Conservation (phyloP, 92 coral and sea anemone genomes). For the Heliopora coerulea region DNA sequence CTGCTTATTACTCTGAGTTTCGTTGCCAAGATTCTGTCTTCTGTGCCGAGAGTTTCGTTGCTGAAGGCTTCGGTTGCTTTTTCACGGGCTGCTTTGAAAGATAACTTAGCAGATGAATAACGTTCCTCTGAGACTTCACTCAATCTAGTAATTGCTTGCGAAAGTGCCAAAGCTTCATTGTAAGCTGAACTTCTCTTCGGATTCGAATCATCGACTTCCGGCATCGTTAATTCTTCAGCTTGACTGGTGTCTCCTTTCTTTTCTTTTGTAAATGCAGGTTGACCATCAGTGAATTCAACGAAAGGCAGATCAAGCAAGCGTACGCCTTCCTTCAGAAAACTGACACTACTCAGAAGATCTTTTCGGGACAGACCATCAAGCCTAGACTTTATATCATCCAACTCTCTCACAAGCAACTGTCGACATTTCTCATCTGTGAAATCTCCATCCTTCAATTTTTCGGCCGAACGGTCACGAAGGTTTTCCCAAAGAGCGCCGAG, state of each 20-base stretch:
- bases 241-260: background rate
- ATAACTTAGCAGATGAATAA: conserved; percentile 12
- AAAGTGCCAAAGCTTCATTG: conserved; percentile 2
- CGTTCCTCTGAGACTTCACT: background rate
- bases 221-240: background rate
- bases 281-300: background rate
- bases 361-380: conserved; percentile 33
- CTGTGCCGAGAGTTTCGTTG: conserved; percentile 22
- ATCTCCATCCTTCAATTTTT: no score
- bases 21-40: conserved; percentile 21
- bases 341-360: conserved; percentile 23
- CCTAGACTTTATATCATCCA: no score
- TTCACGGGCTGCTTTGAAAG: background rate
- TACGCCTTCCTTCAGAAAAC: conserved; percentile 22
- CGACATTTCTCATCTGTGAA: no score
- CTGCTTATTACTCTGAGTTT: conserved; percentile 22
- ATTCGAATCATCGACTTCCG: background rate
- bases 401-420: no score
- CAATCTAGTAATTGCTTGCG: background rate
- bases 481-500: no score
- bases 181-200: background rate
- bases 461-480: no score
- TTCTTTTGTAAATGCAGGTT: background rate
- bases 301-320: background rate
- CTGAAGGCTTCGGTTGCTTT: conserved; percentile 32